These are phyloP conservation scores for Lanistes nyassanus DNA, from an alignment of 1,140 invertebrate genomes.

Conservation along the genomic window DNA sequence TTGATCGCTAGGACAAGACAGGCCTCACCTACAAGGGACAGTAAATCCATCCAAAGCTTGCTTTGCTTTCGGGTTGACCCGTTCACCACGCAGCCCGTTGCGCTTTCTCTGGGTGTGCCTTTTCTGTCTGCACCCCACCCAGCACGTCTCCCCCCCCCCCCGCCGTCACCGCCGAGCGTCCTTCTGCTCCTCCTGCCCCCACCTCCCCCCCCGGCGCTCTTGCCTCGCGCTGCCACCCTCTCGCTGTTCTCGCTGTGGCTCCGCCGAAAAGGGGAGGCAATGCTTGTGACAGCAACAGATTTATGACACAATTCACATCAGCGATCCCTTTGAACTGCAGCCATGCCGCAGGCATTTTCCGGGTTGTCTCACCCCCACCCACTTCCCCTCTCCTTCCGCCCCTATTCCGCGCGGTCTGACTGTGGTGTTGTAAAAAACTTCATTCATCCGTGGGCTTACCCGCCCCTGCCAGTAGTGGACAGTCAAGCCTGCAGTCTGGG, in stretches of 20 bases:
- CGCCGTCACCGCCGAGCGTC: neutral
- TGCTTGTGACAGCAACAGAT: neutral
- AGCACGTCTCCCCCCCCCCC: neutral
- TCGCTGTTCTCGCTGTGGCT: neutral
- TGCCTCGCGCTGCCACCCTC: slow-evolving; percentile 1
- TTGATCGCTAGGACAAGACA: too few relatives aligned
- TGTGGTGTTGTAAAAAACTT: too few relatives aligned
- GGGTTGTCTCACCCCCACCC: neutral
- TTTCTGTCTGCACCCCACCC: neutral
- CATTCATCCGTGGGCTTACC: too few relatives aligned
- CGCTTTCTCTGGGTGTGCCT: too few relatives aligned
- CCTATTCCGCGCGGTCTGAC: neutral
- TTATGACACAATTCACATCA: slow-evolving; percentile 14
- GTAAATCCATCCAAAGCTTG: too few relatives aligned
- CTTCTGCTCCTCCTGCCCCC: neutral
- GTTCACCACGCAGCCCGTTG: neutral
- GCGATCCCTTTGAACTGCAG: neutral
- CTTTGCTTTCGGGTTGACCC: neutral
- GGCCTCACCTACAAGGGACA: too few relatives aligned
- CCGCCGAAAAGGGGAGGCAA: neutral
- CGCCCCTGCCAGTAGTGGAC: too few relatives aligned
- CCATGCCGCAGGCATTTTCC: neutral
- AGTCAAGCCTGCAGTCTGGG: too few relatives aligned
- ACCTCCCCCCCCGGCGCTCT: slow-evolving; percentile 5
- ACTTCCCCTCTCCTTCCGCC: neutral